These are phyloP conservation scores for Esox lucius DNA, from an alignment of 2,797 vertebrate species.

Conservation along the genomic window DNA sequence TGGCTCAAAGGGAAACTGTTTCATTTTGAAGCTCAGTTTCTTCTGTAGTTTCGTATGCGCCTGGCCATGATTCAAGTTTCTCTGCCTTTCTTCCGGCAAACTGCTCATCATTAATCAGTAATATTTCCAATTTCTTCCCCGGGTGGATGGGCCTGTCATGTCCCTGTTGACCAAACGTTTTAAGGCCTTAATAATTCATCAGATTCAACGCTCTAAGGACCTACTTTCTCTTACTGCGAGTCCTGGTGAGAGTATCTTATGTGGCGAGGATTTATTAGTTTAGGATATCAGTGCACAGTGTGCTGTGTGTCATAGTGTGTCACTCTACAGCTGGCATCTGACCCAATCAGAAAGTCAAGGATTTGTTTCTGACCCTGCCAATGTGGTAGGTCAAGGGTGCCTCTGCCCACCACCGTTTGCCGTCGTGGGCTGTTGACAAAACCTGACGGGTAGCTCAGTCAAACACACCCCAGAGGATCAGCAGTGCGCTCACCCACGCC, in stretches of 20 bases:
- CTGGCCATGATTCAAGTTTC: slow-evolving; percentile 16
- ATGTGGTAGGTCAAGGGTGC: neutral
- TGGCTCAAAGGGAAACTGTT: slow-evolving; percentile 33
- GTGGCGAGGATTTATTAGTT: too few relatives aligned
- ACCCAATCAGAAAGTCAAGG: neutral
- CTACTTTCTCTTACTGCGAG: too few relatives aligned
- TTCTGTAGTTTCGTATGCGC: slow-evolving; percentile 16
- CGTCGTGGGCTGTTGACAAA: neutral
- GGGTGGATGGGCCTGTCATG: neutral
- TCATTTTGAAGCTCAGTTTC: slow-evolving; percentile 20
- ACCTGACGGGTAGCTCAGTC: neutral
- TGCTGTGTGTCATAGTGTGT: too few relatives aligned
- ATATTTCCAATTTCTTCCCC: slow-evolving; percentile 33
- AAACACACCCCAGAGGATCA: neutral
- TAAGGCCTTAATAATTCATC: slow-evolving; percentile 38
- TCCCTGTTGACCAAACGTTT: slow-evolving; percentile 34
- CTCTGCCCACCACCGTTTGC: neutral
- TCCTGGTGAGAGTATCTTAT: too few relatives aligned
- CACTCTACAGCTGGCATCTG: neutral
- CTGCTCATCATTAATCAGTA: slow-evolving; percentile 39
- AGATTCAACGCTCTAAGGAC: slow-evolving; percentile 21
- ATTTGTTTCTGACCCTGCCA: neutral
- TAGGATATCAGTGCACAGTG: too few relatives aligned
- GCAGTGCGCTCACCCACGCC: neutral
- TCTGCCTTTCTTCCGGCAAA: slow-evolving; percentile 15